A percentile compares a stretch with the other conserved stretches of the same genome.
phyloP scores from a whole-genome alignment of 1,140 invertebrate species.

The Harpegnathos saltator region DNA sequence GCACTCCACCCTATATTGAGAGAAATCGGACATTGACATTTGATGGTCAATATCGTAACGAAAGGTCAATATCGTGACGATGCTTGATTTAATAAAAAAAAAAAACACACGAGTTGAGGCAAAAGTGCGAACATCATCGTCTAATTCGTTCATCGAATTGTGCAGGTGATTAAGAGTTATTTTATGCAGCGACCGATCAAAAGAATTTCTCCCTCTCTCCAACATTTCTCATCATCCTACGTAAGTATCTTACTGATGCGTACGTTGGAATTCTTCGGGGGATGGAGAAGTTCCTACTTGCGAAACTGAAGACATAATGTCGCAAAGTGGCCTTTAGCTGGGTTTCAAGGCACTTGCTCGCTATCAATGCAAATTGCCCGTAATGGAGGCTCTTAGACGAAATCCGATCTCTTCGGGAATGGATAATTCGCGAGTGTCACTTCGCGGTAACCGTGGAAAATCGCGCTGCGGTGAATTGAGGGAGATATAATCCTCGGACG shows the following conservation, averaged over 20 bases:
- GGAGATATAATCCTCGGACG: conserved; percentile 26
- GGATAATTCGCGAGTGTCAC: conserved; percentile 77
- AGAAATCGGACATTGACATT: conserved; percentile 42
- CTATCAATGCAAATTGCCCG: conserved; percentile 85
- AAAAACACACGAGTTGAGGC: background rate
- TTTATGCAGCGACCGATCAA: background rate
- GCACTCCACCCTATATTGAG: background rate
- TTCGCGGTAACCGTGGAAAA: conserved; percentile 60
- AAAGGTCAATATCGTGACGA: background rate
- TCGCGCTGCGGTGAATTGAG: conserved; percentile 11
- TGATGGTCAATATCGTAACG: background rate
- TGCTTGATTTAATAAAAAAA: background rate
- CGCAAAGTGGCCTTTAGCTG: conserved; percentile 82
- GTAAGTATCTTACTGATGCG: conserved; percentile 7
- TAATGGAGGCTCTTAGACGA: conserved; percentile 85
- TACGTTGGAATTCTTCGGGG: conserved; percentile 16
- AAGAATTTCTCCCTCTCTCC: background rate
- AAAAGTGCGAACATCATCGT: background rate
- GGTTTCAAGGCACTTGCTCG: conserved; percentile 80
- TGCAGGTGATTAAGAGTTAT: background rate
- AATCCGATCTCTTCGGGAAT: conserved; percentile 81
- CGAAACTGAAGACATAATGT: conserved; percentile 62
- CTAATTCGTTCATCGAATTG: background rate
- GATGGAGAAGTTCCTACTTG: background rate
- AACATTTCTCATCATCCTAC: background rate